Conservation (phyloP, 1,140 invertebrate genomes). For the Drosophila bocqueti region DNA sequence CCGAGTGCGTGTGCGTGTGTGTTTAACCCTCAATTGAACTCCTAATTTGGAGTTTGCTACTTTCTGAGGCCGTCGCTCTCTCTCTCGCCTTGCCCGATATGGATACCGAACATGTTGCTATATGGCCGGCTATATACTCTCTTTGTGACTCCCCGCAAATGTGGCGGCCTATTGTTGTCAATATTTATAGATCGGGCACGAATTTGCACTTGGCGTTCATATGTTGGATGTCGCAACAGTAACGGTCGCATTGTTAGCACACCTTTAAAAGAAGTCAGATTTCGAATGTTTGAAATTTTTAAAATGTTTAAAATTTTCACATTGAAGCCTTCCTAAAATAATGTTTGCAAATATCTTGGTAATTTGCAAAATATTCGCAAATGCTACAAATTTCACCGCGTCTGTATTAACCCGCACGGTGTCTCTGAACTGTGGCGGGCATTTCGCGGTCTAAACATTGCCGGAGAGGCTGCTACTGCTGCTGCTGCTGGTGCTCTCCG, state of each 20-base stretch:
- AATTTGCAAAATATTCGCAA: background rate
- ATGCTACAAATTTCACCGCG: constrained; percentile 1
- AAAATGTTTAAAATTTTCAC: too few relatives aligned
- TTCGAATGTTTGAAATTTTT: background rate
- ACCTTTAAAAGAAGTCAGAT: background rate
- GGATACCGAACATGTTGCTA: constrained; percentile 30
- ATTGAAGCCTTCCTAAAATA: background rate
- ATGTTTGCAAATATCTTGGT: too few relatives aligned
- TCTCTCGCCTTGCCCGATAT: constrained; percentile 51
- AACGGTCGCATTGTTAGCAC: background rate
- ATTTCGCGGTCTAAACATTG: constrained; percentile 43
- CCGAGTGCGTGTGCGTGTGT: constrained; percentile 8
- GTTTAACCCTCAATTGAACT: constrained; percentile 45
- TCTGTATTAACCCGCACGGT: constrained; percentile 18
- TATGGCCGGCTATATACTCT: constrained; percentile 51
- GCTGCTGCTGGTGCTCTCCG: constrained; percentile 23
- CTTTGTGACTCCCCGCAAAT: constrained; percentile 30
- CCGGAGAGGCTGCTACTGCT: constrained; percentile 7
- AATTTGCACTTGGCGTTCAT: constrained; percentile 37
- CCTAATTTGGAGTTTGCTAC: constrained; percentile 52
- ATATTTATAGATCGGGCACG: constrained; percentile 45
- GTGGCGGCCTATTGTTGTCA: constrained; percentile 44
- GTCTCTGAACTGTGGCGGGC: constrained; percentile 5
- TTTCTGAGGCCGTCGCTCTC: constrained; percentile 69
- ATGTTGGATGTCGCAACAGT: constrained; percentile 12